Percentiles rank a stretch among this genome's conserved stretches.
These are phyloP conservation scores for Ptychodera flava DNA, from an alignment of 35 echinoderm and acorn worm genomes.

Conservation along the genomic window DNA sequence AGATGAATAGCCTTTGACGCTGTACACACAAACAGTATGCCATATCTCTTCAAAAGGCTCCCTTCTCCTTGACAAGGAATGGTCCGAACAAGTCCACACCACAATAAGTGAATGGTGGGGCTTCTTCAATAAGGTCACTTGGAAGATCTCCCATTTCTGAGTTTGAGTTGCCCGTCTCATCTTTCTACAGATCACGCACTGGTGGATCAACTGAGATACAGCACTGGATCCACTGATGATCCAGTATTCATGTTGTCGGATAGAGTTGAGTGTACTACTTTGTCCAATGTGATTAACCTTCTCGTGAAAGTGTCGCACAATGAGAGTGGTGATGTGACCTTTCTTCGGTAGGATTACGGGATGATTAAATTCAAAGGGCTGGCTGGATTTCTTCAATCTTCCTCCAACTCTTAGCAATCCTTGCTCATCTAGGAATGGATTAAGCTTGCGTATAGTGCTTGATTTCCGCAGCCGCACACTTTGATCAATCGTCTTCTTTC, in stretches of 20 bases:
- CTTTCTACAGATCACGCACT: not conserved
- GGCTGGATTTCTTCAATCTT: not conserved
- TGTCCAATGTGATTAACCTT: slow-evolving; percentile 2
- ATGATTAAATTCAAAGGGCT: not conserved
- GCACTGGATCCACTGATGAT: not conserved
- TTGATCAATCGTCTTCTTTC: not conserved
- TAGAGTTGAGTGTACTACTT: not conserved
- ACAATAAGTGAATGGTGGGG: slow-evolving; percentile 28
- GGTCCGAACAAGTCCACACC: no score
- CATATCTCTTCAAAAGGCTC: no score
- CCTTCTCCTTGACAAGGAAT: no score
- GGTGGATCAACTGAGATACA: not conserved
- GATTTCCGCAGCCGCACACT: no score
- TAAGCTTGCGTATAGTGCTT: no score
- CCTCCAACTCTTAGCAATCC: not conserved
- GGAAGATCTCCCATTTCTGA: slow-evolving; percentile 13
- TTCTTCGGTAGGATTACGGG: slow-evolving; percentile 7
- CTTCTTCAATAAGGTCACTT: not conserved
- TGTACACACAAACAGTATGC: no score
- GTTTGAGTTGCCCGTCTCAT: not conserved
- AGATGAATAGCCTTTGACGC: no score
- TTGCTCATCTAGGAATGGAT: not conserved
- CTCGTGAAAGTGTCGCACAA: not conserved
- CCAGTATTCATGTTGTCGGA: not conserved
- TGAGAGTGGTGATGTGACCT: not conserved